Evolutionary conservation across 2,113 vertebrate species (phyloP), one percentile per base, ranked within the genome.

Genomic region (Hipposideros armiger): DNA sequence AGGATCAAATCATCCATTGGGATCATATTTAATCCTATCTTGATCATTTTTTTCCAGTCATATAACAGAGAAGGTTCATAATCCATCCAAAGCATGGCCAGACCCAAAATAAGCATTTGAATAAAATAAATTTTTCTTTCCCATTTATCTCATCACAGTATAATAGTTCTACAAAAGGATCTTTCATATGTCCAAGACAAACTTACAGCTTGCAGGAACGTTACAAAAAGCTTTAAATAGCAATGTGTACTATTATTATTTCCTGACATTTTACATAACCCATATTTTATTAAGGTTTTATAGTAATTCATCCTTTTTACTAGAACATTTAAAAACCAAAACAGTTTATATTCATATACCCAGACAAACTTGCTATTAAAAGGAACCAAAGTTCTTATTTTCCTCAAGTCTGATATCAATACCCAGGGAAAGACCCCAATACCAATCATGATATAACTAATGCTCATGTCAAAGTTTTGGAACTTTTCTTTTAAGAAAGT

Each of bases 201-300:
- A 81, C 13, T 62, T 60, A 87, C 2, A 89, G 24, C n/a, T 81
- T 80, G 81, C 14, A 58, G 14, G 50, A 95, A 81, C 32, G 72
- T 42, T 62, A 86, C 83, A n/a, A 54, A 50, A 47, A 47, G 3
- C 74, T n/a, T 76, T 20, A 81, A 88, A 84, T 16, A 77, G 47
- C 16, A 90, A 50, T 36, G 42, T 87, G 22, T 50, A 86, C 6
- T 14, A 28, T 66, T 54, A 54, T 13, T 54, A 76, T 67, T 91
- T 83, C 14, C 22, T 87, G 28, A 73, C 32, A 95, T 42, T 91
- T 94, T 54, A 73, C 1, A 67, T 42, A 85, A 81, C 4, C 4
- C 14, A 16, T 54, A 82, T 73, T 96, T 95, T 92, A 95, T 54
- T 87, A 8, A 82, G n/a, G 30, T 42, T 78, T 92, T 85, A 97